Conservation (phyloP, 2,888 invertebrate species). For the Pyrgus malvae region DNA sequence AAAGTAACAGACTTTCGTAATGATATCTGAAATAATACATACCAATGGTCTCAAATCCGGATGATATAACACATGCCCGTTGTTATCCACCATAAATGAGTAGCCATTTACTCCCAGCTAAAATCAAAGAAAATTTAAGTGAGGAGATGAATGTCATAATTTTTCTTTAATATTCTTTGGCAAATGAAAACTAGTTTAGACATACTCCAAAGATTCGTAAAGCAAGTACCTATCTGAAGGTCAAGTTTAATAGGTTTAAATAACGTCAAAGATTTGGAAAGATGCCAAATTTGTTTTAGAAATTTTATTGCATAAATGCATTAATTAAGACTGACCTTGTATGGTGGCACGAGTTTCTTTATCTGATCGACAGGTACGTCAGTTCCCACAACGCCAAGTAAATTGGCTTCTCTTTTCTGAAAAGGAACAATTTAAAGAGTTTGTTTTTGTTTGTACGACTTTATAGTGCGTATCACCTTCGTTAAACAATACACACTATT, state of each 20-base stretch:
- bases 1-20: too few species aligned
- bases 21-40: slow-evolving; percentile 49
- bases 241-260: not conserved
- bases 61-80: slow-evolving; percentile 97
- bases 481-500: too few species aligned
- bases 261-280: slow-evolving; percentile 6
- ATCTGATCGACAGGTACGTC: slow-evolving; percentile 98
- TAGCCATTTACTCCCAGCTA: slow-evolving; percentile 98
- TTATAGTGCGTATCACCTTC: too few species aligned
- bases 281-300: not conserved
- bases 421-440: too few species aligned
- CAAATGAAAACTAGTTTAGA: too few species aligned
- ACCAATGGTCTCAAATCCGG: slow-evolving; percentile 96
- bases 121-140: slow-evolving; percentile 42
- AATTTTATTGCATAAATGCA: slow-evolving; percentile 33
- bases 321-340: slow-evolving; percentile 85
- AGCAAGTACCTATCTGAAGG: not conserved
- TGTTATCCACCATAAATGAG: slow-evolving; percentile 98
- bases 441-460: too few species aligned
- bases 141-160: too few species aligned
- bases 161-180: too few species aligned
- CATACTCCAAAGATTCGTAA: too few species aligned
- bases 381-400: slow-evolving; percentile 98
- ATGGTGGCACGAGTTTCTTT: slow-evolving; percentile 95
- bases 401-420: slow-evolving; percentile 92